phyloP scores from a whole-genome alignment of 2,797 vertebrate species.

The Limosa lapponica region DNA sequence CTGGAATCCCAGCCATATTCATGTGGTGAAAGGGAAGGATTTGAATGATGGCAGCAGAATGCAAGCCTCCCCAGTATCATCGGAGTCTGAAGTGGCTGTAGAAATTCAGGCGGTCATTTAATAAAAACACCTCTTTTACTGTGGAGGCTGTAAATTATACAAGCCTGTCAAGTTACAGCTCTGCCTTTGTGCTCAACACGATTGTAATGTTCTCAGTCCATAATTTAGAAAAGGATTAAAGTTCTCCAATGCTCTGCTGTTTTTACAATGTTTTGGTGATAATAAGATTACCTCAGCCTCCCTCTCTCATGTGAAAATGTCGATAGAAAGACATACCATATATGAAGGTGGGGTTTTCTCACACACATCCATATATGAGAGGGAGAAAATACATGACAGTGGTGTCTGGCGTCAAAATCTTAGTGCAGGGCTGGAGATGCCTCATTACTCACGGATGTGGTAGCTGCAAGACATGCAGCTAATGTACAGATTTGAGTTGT shows the following conservation, averaged over 20 bases:
- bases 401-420: conserved; percentile 1
- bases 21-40: conserved; percentile 36
- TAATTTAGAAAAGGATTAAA: conserved; percentile 81
- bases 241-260: conserved; percentile 50
- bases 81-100: conserved; percentile 31
- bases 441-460: conserved; percentile 20
- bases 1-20: conserved; percentile 64
- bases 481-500: not conserved
- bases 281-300: conserved; percentile 65
- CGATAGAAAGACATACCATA: conserved; percentile 11
- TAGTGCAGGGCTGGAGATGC: not conserved
- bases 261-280: conserved; percentile 62
- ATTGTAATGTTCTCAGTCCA: conserved; percentile 81
- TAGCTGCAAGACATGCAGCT: not conserved
- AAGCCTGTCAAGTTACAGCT: conserved; percentile 75
- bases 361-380: conserved; percentile 45
- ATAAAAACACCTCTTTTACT: conserved; percentile 65
- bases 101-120: conserved; percentile 59
- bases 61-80: conserved; percentile 45
- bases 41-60: conserved; percentile 52
- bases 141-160: conserved; percentile 65
- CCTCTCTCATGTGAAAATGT: conserved; percentile 49
- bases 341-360: conserved; percentile 61
- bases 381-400: conserved; percentile 15
- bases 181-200: conserved; percentile 77